phyloP scores from a whole-genome alignment of 2,888 invertebrate genomes.

The Capitulum mitella region DNA sequence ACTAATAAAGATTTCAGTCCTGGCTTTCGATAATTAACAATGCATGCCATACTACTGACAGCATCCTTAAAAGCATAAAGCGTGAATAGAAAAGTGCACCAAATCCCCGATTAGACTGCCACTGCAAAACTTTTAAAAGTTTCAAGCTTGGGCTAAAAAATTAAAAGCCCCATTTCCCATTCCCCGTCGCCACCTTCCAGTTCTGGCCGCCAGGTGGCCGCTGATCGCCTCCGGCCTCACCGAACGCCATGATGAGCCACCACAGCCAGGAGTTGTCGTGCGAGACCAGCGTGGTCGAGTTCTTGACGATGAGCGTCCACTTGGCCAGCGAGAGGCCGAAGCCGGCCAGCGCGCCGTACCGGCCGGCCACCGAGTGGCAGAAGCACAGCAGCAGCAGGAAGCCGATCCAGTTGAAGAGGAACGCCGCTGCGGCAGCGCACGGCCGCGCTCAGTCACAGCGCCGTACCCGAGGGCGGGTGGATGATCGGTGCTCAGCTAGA shows the following conservation, averaged over 20 bases:
- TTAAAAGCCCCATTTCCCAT: slow-evolving; percentile 32
- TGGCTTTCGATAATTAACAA: too few relatives aligned
- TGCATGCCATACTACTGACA: too few relatives aligned
- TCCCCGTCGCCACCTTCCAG: neutral
- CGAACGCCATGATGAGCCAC: slow-evolving; percentile 88
- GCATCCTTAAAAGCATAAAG: too few relatives aligned
- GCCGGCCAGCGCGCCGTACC: slow-evolving; percentile 85
- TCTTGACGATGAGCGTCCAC: slow-evolving; percentile 90
- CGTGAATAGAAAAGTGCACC: too few relatives aligned
- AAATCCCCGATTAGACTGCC: too few relatives aligned
- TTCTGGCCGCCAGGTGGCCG: neutral
- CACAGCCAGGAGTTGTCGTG: slow-evolving; percentile 85
- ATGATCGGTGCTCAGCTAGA: too few relatives aligned
- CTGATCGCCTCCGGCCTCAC: slow-evolving; percentile 47
- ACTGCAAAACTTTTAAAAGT: neutral
- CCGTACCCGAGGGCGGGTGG: too few relatives aligned
- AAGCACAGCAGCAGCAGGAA: slow-evolving; percentile 86
- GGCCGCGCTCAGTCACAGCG: too few relatives aligned
- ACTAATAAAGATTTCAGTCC: too few relatives aligned
- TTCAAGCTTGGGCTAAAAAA: slow-evolving; percentile 38
- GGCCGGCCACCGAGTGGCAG: slow-evolving; percentile 86
- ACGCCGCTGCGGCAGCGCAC: slow-evolving; percentile 60
- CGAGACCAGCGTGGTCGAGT: slow-evolving; percentile 76
- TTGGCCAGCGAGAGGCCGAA: slow-evolving; percentile 88
- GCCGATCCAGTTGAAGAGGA: slow-evolving; percentile 93